These are phyloP conservation scores for Acronicta alni DNA, from an alignment of 2,888 invertebrate species.

Conservation along the genomic window DNA sequence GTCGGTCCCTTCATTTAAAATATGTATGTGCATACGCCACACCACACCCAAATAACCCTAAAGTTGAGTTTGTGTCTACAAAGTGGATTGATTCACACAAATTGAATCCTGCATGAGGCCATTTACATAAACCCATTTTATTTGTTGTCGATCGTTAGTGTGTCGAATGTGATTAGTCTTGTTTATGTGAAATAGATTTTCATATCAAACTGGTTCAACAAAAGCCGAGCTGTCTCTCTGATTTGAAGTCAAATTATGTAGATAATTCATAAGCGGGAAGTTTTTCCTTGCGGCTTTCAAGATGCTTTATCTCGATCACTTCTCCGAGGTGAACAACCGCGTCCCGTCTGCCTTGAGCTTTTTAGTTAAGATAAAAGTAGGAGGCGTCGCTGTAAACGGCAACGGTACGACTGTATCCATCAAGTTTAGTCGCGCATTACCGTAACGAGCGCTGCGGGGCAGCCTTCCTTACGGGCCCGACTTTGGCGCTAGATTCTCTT, in stretches of 20 bases:
- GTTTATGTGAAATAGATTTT: constrained; percentile 21
- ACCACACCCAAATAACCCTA: constrained; percentile 70
- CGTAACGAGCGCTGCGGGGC: constrained; percentile 65
- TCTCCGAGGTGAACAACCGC: constrained; percentile 49
- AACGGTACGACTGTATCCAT: constrained; percentile 66
- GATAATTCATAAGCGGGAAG: constrained; percentile 38
- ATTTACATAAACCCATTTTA: constrained; percentile 61
- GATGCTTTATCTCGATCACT: constrained; percentile 50
- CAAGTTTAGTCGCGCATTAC: constrained; percentile 75
- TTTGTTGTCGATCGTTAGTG: constrained; percentile 50
- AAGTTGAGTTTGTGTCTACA: constrained; percentile 66
- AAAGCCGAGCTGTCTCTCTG: constrained; percentile 10
- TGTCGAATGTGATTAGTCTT: constrained; percentile 29
- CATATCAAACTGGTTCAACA: constrained; percentile 12
- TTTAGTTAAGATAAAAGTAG: constrained; percentile 67
- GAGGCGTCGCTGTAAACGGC: constrained; percentile 60
- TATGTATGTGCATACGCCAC: constrained; percentile 78
- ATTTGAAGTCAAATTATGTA: constrained; percentile 16
- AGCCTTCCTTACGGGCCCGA: constrained; percentile 44
- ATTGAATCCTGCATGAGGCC: constrained; percentile 57
- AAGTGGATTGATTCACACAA: constrained; percentile 62
- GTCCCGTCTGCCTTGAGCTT: constrained; percentile 53
- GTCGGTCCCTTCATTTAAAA: constrained; percentile 81
- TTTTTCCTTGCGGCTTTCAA: constrained; percentile 29
- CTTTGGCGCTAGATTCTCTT: constrained; percentile 50